Evolutionary conservation across 2,888 invertebrate genomes (phyloP), one percentile per base, ranked within the genome.

Genomic region (Onchidella celtica): DNA sequence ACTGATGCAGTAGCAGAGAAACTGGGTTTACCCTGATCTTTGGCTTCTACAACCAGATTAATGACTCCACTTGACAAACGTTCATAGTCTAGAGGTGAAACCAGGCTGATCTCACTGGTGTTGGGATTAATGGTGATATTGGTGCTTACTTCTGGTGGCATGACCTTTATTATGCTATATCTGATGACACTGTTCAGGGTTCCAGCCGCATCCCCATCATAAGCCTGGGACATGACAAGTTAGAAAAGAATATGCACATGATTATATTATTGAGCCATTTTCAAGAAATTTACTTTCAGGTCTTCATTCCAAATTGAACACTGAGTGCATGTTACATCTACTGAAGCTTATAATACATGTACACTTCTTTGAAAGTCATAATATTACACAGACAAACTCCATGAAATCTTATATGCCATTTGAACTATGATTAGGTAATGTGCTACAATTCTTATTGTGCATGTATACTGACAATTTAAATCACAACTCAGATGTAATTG

Each of bases 191-290:
- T 90, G 86, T 92, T 92, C 0, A 73, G 81, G 36, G 84, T 87
- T 6, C 83, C 84, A 29, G 85, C 83, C 0, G 96, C 96, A 93
- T 97, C 97, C 14, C 94, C 94, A 92, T 97, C 97, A 0, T 95
- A 95, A 0, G 97, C 97, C 95, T 96, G 72, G 55, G n/a, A 27
- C 14, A 59, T 36, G 34, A 6, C 57, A n/a, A 24, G 38, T 11
- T 11, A 11, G 17, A 47, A 47, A 47, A 47, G 47, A 47, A 47
- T n/a, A n/a, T n/a, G n/a, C n/a, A n/a, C n/a, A n/a, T n/a, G n/a
- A n/a, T n/a, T n/a, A n/a, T n/a, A n/a, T n/a, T n/a, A n/a, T n/a
- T n/a, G n/a, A n/a, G n/a, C n/a, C n/a, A n/a, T n/a, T n/a, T n/a
- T n/a, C n/a, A n/a, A n/a, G n/a, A n/a, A n/a, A n/a, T n/a, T n/a